These are phyloP conservation scores for Strix aluco DNA, from an alignment of 2,113 vertebrate genomes.

Conservation along the genomic window DNA sequence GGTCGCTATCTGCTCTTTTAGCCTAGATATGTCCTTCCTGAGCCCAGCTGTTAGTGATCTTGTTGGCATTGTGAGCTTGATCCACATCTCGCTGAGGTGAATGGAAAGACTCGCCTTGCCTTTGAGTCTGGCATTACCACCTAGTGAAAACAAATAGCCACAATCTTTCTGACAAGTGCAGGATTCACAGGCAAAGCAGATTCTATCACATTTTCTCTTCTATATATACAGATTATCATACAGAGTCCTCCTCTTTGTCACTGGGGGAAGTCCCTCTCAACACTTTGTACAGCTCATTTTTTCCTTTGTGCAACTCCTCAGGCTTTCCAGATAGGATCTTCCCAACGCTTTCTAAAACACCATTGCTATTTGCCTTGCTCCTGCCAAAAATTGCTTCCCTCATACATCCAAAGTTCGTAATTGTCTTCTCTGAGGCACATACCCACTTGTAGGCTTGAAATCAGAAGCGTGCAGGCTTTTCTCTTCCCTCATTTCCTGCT, in stretches of 20 bases:
- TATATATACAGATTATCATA: fast-evolving
- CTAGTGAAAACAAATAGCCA: neutral
- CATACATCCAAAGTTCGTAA: neutral
- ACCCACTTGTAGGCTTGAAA: neutral
- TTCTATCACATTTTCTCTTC: neutral
- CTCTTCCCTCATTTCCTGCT: neutral
- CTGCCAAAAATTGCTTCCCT: neutral
- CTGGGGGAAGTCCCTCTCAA: neutral
- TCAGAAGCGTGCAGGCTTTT: neutral
- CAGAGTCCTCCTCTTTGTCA: neutral
- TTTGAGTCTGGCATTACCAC: neutral
- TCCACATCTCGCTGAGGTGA: neutral
- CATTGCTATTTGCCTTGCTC: neutral
- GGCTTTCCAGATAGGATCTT: neutral
- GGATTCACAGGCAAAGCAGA: neutral
- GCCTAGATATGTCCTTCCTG: neutral
- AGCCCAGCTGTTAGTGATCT: neutral
- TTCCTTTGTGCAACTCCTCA: neutral
- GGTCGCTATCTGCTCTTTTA: neutral
- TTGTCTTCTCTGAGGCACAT: neutral
- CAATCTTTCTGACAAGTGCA: neutral
- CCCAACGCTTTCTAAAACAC: neutral
- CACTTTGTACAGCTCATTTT: neutral
- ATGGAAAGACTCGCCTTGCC: neutral
- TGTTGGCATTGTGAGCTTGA: too few relatives aligned